Evolutionary conservation across 2,113 vertebrate species (phyloP), one percentile per base, ranked within the genome.

Genomic region (Melanerpes formicivorus): DNA sequence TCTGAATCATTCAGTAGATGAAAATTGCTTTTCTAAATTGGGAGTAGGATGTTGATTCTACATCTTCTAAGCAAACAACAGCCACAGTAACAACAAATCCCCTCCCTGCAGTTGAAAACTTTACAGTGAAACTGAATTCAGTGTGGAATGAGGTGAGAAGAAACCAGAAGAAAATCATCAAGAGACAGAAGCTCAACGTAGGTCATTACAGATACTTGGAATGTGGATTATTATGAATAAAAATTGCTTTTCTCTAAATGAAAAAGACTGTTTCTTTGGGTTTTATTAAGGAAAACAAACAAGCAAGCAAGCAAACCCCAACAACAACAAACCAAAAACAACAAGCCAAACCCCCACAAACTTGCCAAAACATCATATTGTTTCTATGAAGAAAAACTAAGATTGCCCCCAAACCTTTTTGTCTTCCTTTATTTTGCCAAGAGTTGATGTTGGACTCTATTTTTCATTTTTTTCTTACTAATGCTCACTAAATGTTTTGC

Each of bases 321-420:
- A 48, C 9, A 26, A n/a, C 21, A 6, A 22, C 11, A 25, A 52
- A 52, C 3, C 11, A 13, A 52, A 52, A 52, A 52, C 22, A 8
- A 1, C 1, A 54, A 26, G 4, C 5, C 11, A 59, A 46, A 52
- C 3, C 22, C 50, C 50, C 22, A 12, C 46, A 15, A 60, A 14
- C 4, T 8, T 55, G 30, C 60, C 18, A 64, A 84, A 78, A 58
- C 6, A 26, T 71, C 34, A 18, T 7, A 29, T 2, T 78, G 25
- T 70, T 74, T 94, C n/a, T 3, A 74, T 42, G 2, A 19, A 64
- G 54, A 54, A 62, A 48, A 34, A 1, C 2, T 8, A 67, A 25
- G 0, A 6, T 30, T 54, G 18, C 4, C 5, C 2, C 4, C 2
- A 4, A 25, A 3, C 4, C 13, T 18, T n/a, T 22, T 8, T 3